Evolutionary conservation across 2,888 invertebrate genomes (phyloP).

Genomic region (Scaptomyza reducta): DNA sequence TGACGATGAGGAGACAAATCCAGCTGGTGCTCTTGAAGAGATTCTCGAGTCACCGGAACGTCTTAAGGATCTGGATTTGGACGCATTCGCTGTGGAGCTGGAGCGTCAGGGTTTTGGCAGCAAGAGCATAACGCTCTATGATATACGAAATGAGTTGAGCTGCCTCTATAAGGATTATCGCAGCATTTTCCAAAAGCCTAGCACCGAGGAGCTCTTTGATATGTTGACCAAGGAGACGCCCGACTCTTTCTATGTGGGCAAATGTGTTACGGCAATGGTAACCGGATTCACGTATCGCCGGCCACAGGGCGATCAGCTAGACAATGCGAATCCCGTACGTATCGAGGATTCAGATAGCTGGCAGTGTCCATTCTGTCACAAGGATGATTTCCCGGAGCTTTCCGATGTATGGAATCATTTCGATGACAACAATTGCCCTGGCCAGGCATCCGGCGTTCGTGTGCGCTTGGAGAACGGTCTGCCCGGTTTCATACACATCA

Average conservation of each 20-base stretch:
- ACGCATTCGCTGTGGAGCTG: slow-evolving; percentile 98
- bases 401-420: slow-evolving; percentile 99
- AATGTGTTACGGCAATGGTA: slow-evolving; percentile 93
- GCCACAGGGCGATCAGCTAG: slow-evolving; percentile 96
- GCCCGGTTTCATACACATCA: slow-evolving; percentile 96
- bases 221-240: slow-evolving; percentile 98
- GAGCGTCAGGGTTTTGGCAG: slow-evolving; percentile 95
- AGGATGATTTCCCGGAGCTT: slow-evolving; percentile 97
- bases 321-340: slow-evolving; percentile 97
- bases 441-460: slow-evolving; percentile 96
- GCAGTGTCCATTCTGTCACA: slow-evolving; percentile 98
- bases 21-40: slow-evolving; percentile 98
- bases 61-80: slow-evolving; percentile 97
- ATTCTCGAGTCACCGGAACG: slow-evolving; percentile 97
- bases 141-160: slow-evolving; percentile 97
- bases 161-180: slow-evolving; percentile 96
- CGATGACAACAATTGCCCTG: slow-evolving; percentile 97
- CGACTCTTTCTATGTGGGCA: slow-evolving; percentile 95
- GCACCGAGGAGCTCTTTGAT: slow-evolving; percentile 95
- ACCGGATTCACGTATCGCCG: slow-evolving; percentile 93
- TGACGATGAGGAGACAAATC: slow-evolving; percentile 98
- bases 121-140: slow-evolving; percentile 97
- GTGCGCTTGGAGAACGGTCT: slow-evolving; percentile 95
- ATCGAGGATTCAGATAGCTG: slow-evolving; percentile 97
- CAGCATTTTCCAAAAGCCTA: slow-evolving; percentile 90